These are phyloP conservation scores for Andrena dorsata DNA, from an alignment of 2,888 invertebrate species.

Conservation along the genomic window DNA sequence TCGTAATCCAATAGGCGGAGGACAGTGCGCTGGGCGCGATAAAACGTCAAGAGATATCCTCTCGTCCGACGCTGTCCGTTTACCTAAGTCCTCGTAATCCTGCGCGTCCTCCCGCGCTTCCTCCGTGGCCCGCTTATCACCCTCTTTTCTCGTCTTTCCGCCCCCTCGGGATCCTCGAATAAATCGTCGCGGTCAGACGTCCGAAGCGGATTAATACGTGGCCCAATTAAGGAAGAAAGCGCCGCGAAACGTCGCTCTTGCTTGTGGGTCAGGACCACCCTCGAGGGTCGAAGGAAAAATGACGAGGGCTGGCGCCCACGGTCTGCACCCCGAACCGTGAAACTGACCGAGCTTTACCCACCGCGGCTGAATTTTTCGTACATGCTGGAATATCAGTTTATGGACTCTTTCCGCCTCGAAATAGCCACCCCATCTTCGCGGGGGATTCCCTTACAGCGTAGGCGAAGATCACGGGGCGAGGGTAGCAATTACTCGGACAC, in stretches of 20 bases:
- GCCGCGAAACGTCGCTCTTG: constrained; percentile 55
- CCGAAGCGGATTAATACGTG: constrained; percentile 74
- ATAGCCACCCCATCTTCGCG: too few species aligned
- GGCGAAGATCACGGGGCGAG: not conserved
- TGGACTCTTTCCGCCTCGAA: too few species aligned
- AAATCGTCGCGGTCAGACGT: constrained; percentile 71
- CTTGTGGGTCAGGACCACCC: constrained; percentile 54
- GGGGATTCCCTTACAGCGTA: not conserved
- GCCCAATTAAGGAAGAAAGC: constrained; percentile 73
- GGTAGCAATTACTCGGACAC: not conserved
- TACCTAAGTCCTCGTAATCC: constrained; percentile 74
- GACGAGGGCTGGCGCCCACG: constrained; percentile 11
- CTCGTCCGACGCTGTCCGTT: constrained; percentile 62
- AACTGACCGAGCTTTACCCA: not conserved
- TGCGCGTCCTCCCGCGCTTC: constrained; percentile 61
- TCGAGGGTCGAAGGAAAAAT: constrained; percentile 47
- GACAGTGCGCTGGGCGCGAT: constrained; percentile 30
- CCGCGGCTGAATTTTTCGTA: not conserved
- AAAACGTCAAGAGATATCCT: constrained; percentile 60
- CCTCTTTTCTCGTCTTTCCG: constrained; percentile 31
- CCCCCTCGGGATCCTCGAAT: constrained; percentile 56
- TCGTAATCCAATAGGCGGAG: constrained; percentile 32
- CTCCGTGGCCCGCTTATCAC: constrained; percentile 59
- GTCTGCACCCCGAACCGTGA: not conserved
- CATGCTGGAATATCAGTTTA: too few species aligned